Evolutionary conservation across 2,113 vertebrate genomes (phyloP).

Genomic region (Scartelaos histophorus): DNA sequence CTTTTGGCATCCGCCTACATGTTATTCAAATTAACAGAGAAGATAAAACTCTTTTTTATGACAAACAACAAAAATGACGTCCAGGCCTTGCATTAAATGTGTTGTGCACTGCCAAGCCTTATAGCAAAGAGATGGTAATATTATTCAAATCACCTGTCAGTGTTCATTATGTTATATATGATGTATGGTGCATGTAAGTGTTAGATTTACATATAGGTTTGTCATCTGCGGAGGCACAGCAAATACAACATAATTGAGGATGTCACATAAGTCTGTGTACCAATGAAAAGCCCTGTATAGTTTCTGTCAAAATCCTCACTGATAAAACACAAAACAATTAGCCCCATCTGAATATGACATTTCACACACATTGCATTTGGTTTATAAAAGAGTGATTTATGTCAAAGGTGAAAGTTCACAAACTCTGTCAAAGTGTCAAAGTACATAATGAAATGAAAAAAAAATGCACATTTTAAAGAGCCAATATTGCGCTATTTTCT

Average conservation of each 20-base stretch:
- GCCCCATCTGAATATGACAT: conserved; percentile 46
- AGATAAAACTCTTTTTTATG: not conserved
- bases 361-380: not conserved
- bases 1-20: not conserved
- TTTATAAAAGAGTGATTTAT: conserved; percentile 7
- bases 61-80: not conserved
- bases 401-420: not conserved
- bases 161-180: not conserved
- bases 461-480: no score
- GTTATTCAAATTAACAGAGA: not conserved
- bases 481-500: no score
- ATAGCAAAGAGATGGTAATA: not conserved
- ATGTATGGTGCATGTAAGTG: not conserved
- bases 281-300: not conserved
- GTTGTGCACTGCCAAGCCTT: not conserved
- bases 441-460: not conserved
- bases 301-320: conserved; percentile 17
- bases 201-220: conserved; percentile 3
- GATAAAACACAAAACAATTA: conserved; percentile 46
- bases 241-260: not conserved
- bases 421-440: not conserved
- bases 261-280: not conserved
- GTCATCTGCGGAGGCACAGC: not conserved
- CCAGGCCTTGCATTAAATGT: not conserved
- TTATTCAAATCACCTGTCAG: conserved; percentile 3